Conservation (phyloP, 2,888 invertebrate species). For the Drosophila rellima region DNA sequence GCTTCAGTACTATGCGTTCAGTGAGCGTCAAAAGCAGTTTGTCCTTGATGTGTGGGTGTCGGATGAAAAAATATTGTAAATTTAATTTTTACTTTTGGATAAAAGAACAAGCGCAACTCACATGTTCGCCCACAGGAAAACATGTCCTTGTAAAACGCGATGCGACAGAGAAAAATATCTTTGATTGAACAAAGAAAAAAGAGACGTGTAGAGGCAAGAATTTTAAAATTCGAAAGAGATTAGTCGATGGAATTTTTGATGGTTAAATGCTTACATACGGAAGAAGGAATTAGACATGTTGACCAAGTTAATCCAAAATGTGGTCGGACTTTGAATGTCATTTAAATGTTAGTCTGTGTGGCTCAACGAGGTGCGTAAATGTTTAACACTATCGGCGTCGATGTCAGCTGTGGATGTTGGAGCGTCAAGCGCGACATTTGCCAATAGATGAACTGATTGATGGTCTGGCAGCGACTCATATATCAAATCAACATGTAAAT, state of each 20-base stretch:
- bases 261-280: neutral
- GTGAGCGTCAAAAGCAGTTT: constrained; percentile 21
- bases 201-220: constrained; percentile 15
- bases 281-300: no score
- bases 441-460: constrained; percentile 69
- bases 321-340: no score
- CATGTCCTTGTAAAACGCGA: constrained; percentile 5
- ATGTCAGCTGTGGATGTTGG: constrained; percentile 18
- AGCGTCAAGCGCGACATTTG: constrained; percentile 35
- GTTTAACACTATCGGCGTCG: constrained; percentile 47
- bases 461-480: constrained; percentile 67
- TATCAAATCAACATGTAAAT: constrained; percentile 78
- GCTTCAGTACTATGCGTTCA: constrained; percentile 8
- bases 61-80: constrained; percentile 39
- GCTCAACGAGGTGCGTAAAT: constrained; percentile 57
- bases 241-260: constrained; percentile 30
- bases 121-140: neutral
- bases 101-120: constrained; percentile 9
- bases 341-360: no score
- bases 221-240: constrained; percentile 14
- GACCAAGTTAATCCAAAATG: no score
- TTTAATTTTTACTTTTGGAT: constrained; percentile 40
- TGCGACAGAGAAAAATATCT: constrained; percentile 23
- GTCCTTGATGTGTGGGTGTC: constrained; percentile 4
- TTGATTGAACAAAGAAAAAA: constrained; percentile 30